Percentiles rank a stretch among this genome's conserved stretches.
Evolutionary conservation across 2,797 vertebrate species (phyloP).

Genomic region (Synanceia verrucosa): DNA sequence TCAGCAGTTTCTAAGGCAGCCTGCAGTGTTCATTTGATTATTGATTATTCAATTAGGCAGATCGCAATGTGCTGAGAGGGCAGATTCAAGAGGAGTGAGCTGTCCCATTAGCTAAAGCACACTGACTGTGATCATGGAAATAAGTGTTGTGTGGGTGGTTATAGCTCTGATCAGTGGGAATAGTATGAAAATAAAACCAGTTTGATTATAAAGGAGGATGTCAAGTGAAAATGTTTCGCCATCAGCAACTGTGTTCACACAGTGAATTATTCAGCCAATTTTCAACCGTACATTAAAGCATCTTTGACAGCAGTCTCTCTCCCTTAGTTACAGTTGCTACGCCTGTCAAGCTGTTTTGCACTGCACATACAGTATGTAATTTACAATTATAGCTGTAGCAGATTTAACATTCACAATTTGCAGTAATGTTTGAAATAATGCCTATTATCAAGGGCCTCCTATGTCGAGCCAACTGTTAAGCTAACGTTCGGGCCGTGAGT

Average conservation of each 20-base stretch:
- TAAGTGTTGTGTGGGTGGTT: slow-evolving; percentile 11
- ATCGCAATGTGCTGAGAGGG: slow-evolving; percentile 48
- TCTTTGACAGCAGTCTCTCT: background rate
- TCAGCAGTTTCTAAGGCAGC: slow-evolving; percentile 23
- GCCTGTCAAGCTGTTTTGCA: background rate
- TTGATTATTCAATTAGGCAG: slow-evolving; percentile 52
- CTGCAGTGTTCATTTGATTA: slow-evolving; percentile 32
- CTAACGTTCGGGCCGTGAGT: background rate
- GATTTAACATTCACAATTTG: background rate
- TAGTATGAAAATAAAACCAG: slow-evolving; percentile 18
- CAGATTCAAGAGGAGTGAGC: slow-evolving; percentile 34
- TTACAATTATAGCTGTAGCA: background rate
- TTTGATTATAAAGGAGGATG: background rate
- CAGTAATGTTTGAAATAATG: background rate
- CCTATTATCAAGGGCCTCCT: background rate
- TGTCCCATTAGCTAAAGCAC: slow-evolving; percentile 29
- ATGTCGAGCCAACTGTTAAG: background rate
- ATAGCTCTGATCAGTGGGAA: slow-evolving; percentile 6
- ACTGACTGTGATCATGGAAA: slow-evolving; percentile 12
- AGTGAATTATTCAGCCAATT: background rate
- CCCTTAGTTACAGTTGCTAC: background rate
- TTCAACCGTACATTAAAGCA: background rate
- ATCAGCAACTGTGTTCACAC: background rate
- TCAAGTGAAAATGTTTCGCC: background rate
- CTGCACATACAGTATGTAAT: background rate